These are phyloP conservation scores for Lophius americanus DNA, from an alignment of 2,797 vertebrate genomes.

Conservation along the genomic window DNA sequence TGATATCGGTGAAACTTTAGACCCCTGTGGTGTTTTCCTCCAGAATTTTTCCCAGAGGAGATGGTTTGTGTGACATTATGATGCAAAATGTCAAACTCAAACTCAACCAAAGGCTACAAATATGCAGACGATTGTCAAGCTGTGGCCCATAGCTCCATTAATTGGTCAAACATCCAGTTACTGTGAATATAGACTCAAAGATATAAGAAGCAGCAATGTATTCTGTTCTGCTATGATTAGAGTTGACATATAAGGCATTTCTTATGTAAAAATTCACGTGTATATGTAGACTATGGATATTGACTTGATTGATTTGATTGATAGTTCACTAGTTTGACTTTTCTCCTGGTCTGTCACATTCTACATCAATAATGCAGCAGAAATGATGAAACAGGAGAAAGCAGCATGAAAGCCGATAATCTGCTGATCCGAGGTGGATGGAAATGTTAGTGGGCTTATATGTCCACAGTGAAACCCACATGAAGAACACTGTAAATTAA, in stretches of 20 bases:
- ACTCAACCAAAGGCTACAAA: constrained; percentile 50
- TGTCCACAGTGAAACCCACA: too few relatives aligned
- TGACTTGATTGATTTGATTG: too few relatives aligned
- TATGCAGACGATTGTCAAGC: constrained; percentile 24
- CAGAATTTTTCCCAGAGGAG: constrained; percentile 32
- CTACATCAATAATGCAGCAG: too few relatives aligned
- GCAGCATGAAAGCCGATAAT: too few relatives aligned
- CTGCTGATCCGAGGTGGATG: too few relatives aligned
- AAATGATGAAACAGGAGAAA: too few relatives aligned
- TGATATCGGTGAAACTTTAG: constrained; percentile 33
- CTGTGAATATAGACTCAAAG: constrained; percentile 27
- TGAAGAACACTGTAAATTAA: too few relatives aligned
- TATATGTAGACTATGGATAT: too few relatives aligned
- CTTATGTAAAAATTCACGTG: too few relatives aligned
- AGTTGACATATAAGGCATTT: background rate
- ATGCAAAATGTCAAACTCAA: constrained; percentile 67
- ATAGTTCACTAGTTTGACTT: too few relatives aligned
- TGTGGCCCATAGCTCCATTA: constrained; percentile 15
- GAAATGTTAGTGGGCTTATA: too few relatives aligned
- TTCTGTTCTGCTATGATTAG: constrained; percentile 4
- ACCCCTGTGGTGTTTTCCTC: constrained; percentile 28
- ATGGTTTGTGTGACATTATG: constrained; percentile 59
- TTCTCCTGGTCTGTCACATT: too few relatives aligned
- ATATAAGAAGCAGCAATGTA: constrained; percentile 7
- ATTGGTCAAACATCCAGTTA: constrained; percentile 43